These are phyloP conservation scores for Prorops nasuta DNA, from an alignment of 1,140 invertebrate species.

Conservation along the genomic window DNA sequence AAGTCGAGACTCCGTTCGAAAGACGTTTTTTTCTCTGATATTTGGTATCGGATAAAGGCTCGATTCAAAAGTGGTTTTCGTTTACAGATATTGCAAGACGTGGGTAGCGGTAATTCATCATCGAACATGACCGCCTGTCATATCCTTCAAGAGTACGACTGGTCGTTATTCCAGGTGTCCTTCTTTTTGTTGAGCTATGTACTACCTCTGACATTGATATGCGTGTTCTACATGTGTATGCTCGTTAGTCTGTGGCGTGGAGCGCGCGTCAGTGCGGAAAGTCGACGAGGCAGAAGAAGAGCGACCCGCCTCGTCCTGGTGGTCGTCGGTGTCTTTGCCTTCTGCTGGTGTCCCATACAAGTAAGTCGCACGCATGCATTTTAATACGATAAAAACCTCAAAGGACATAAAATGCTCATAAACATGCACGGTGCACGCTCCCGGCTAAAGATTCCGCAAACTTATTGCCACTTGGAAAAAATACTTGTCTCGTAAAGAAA, in stretches of 20 bases:
- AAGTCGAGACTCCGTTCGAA: no score
- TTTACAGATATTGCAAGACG: constrained; percentile 31
- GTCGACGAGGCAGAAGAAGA: constrained; percentile 79
- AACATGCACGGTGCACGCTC: no score
- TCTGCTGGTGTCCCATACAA: constrained; percentile 96
- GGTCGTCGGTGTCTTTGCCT: constrained; percentile 90
- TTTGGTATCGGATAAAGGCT: neutral
- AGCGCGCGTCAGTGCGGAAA: constrained; percentile 69
- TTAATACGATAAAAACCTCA: no score
- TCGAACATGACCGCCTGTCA: constrained; percentile 44
- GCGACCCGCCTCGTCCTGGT: constrained; percentile 93
- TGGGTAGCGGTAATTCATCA: no score
- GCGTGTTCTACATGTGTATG: constrained; percentile 89
- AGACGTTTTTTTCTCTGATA: neutral
- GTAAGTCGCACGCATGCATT: constrained; percentile 60
- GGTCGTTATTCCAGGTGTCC: constrained; percentile 63
- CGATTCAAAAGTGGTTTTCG: neutral
- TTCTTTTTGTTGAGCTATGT: constrained; percentile 86
- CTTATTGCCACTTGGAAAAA: no score
- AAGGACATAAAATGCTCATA: no score
- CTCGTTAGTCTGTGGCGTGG: constrained; percentile 84
- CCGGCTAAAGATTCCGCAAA: no score
- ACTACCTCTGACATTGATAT: constrained; percentile 82
- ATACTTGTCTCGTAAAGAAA: no score
- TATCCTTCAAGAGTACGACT: constrained; percentile 40